phyloP scores from a whole-genome alignment of 2,888 invertebrate genomes.

The Acronicta aceris region DNA sequence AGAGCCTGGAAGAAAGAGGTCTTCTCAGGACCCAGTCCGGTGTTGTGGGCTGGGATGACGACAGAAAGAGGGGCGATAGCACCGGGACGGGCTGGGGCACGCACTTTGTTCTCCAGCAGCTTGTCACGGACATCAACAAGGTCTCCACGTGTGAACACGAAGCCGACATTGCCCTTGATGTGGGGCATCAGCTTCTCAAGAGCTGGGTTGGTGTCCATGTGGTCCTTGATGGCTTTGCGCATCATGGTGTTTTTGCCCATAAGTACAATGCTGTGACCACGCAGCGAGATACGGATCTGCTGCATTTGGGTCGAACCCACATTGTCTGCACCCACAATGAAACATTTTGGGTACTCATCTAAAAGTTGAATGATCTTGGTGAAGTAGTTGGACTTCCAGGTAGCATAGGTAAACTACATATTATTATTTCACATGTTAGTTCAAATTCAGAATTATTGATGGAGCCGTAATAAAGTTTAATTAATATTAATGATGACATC shows the following conservation, averaged over 20 bases:
- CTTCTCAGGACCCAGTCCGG: constrained; percentile 99
- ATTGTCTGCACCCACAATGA: constrained; percentile 99
- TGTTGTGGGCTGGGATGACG: constrained; percentile 99
- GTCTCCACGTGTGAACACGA: constrained; percentile 99
- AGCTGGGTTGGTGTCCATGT: constrained; percentile 97
- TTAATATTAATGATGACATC: too few species aligned
- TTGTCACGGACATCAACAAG: constrained; percentile 97
- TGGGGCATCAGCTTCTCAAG: constrained; percentile 98
- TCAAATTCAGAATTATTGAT: too few species aligned
- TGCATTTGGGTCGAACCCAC: constrained; percentile 99
- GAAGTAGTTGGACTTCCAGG: constrained; percentile 99
- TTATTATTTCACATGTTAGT: too few species aligned
- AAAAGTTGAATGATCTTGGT: constrained; percentile 97
- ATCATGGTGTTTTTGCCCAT: constrained; percentile 99
- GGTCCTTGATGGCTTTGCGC: constrained; percentile 99
- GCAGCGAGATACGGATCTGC: constrained; percentile 98
- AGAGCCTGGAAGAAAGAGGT: constrained; percentile 99
- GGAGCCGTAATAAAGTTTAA: too few species aligned
- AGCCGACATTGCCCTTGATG: constrained; percentile 99
- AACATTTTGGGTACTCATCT: constrained; percentile 99
- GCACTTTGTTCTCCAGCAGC: constrained; percentile 98
- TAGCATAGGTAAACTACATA: too few species aligned
- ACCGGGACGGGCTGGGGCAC: constrained; percentile 99
- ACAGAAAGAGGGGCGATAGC: constrained; percentile 99
- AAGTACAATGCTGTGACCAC: constrained; percentile 96